phyloP scores from a whole-genome alignment of 2,888 invertebrate genomes.

The Drosophila stalkeri region DNA sequence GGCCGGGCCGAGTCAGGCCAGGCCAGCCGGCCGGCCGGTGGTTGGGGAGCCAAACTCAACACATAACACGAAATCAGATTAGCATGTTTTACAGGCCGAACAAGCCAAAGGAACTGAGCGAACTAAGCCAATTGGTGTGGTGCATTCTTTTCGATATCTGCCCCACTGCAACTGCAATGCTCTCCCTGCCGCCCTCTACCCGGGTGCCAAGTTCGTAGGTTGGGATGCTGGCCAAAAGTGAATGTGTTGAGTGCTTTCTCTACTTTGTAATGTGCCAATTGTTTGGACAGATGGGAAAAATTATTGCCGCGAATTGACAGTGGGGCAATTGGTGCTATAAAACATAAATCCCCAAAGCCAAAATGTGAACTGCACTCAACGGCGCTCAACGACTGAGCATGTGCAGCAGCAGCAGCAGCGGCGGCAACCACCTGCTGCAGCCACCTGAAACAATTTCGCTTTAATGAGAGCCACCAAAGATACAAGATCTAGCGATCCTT shows the following conservation, averaged over 20 bases:
- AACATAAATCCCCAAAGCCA: conserved; percentile 52
- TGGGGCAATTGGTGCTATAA: conserved; percentile 67
- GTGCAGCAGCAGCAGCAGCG: conserved; percentile 20
- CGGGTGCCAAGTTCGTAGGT: conserved; percentile 30
- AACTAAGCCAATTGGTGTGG: conserved; percentile 73
- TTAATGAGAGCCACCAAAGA: conserved; percentile 36
- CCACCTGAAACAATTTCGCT: conserved; percentile 44
- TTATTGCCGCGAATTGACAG: conserved; percentile 67
- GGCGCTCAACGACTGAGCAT: conserved; percentile 4
- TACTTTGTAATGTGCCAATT: conserved; percentile 80
- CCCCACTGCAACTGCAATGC: background rate
- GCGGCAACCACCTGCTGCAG: conserved; percentile 41
- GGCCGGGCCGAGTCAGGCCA: background rate
- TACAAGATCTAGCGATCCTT: conserved; percentile 36
- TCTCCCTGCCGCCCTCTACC: background rate
- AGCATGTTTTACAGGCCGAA: conserved; percentile 75
- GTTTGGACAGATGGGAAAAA: conserved; percentile 71
- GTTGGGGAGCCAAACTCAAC: conserved; percentile 61
- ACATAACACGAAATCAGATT: conserved; percentile 80
- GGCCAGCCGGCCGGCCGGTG: background rate
- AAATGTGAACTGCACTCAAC: conserved; percentile 31
- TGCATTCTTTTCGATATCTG: conserved; percentile 55
- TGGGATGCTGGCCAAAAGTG: conserved; percentile 62
- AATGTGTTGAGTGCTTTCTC: conserved; percentile 78
- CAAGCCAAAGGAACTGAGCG: conserved; percentile 62